These are phyloP conservation scores for Indicator indicator DNA, from an alignment of 2,113 vertebrate genomes.

Conservation along the genomic window DNA sequence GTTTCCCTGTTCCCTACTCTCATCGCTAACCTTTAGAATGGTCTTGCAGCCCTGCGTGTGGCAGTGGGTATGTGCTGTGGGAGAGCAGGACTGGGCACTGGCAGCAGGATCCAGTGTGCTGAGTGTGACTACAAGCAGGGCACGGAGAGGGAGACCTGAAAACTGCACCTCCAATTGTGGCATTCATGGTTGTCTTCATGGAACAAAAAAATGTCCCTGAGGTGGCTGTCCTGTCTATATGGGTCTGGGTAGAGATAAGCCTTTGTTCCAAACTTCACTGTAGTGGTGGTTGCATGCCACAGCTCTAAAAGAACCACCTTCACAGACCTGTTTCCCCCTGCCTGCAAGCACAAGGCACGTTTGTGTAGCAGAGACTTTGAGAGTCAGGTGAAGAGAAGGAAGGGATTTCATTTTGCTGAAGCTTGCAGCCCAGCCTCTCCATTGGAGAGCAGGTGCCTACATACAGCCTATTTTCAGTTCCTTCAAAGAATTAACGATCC, in stretches of 20 bases:
- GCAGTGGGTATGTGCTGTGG: neutral
- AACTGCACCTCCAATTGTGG: neutral
- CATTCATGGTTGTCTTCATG: neutral
- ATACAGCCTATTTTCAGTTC: neutral
- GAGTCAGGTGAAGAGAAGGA: neutral
- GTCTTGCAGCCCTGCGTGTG: neutral
- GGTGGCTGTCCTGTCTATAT: neutral
- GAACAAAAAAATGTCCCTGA: neutral
- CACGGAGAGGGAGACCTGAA: neutral
- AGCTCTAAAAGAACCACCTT: neutral
- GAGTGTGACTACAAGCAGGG: neutral
- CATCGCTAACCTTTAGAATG: neutral
- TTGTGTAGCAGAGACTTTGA: neutral
- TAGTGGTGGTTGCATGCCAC: neutral
- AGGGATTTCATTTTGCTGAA: neutral
- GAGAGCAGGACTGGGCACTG: neutral
- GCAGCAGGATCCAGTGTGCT: neutral
- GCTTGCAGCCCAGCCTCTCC: neutral
- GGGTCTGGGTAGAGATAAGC: neutral
- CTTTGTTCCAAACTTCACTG: accelerated
- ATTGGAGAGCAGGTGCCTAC: neutral
- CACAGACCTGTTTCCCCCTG: neutral
- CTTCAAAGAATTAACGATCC: neutral
- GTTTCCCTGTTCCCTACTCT: neutral
- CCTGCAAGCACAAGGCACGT: neutral